Base-by-base conservation (phyloP, 2,113 vertebrate species). In the Amphilophus citrinellus region DNA sequence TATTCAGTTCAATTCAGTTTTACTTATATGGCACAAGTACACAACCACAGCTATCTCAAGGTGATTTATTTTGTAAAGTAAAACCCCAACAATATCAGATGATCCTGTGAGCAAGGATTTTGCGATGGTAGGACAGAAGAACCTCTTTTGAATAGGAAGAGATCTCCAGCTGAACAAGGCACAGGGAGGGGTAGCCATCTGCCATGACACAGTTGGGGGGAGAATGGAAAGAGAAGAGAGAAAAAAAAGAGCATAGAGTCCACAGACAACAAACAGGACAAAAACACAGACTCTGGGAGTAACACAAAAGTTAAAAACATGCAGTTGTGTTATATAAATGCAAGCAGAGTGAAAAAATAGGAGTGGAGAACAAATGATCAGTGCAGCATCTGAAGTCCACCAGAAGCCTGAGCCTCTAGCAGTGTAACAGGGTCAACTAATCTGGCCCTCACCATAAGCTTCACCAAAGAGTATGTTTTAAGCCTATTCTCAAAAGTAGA, bases 21-120 rank as follows among this genome's bases (percentile, higher is more conserved):
- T 53, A 53, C 18, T 20, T 8, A 56, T 56, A 56, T 8, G 7
- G 50, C 24, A 30, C 9, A 27, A 73, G 24, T 32, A 20, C 66
- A 73, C 66, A 53, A 32, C 44, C 32, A 53, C 50, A 32, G 44
- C 66, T 73, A 7, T 53, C 27, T 50, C 47, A 50, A 17, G 6
- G 14, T 73, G 66, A 32, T 53, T 73, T 53, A 53, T 73, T 53
- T 53, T 73, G 50, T 73, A 73, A 71, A 32, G 44, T 53, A 53
- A 53, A 53, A 15, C 24, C 18, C 44, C 66, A 18, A 50, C 24
- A 73, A 53, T 32, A 30, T 53, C 10, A 53, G 50, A 7, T 27
- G 15, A 71, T 30, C 42, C 15, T 24, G 27, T 10, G 24, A 53
- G 24, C 44, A 73, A 53, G 30, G 24, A 50, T 9, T 35, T 62